These are phyloP conservation scores for Silurus glanis DNA, from an alignment of 2,113 vertebrate species.

Conservation along the genomic window DNA sequence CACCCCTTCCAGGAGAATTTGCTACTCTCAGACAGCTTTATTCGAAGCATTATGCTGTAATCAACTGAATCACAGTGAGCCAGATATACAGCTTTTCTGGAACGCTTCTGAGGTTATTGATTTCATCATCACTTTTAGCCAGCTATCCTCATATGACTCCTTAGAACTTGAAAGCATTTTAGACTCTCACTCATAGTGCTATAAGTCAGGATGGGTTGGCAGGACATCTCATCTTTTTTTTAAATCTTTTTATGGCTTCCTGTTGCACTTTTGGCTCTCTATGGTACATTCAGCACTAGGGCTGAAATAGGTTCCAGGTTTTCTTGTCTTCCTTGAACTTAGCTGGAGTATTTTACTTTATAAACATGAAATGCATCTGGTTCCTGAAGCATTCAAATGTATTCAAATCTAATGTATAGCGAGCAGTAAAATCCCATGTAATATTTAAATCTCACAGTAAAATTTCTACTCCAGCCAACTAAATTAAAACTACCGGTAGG, in stretches of 20 bases:
- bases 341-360: background rate
- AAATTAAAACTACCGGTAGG: background rate
- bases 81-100: constrained; percentile 3
- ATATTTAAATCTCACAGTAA: background rate
- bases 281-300: background rate
- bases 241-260: constrained; percentile 22
- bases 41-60: background rate
- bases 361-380: too few relatives aligned
- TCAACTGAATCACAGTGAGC: background rate
- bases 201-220: background rate
- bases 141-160: constrained; percentile 17
- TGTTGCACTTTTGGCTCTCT: background rate
- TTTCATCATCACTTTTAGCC: background rate
- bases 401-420: background rate
- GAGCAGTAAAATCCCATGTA: background rate
- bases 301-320: constrained; percentile 2
- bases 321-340: background rate
- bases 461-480: background rate
- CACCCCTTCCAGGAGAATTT: background rate
- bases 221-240: background rate
- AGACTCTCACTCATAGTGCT: background rate
- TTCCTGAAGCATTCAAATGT: too few relatives aligned
- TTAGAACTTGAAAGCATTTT: constrained; percentile 9
- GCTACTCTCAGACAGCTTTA: background rate
- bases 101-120: constrained; percentile 19